A percentile compares a stretch with the other conserved stretches of the same genome.
Conservation (phyloP, 1,140 invertebrate genomes). For the Ladona fulva region DNA sequence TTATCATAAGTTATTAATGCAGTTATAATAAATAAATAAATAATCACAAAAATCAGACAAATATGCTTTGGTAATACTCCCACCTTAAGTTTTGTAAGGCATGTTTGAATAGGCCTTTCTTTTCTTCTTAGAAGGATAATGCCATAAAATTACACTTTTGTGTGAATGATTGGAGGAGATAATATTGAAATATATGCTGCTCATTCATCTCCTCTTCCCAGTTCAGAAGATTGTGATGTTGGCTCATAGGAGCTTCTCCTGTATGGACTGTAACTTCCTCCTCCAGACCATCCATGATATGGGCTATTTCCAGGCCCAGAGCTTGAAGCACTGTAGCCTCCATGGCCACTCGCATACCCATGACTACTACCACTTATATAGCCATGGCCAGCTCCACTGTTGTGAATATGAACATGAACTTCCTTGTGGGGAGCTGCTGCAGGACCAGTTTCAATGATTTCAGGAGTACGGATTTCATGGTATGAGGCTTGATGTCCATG, state of each 20-base stretch:
- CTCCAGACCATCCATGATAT: not conserved
- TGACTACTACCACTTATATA: not conserved
- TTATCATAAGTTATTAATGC: no score
- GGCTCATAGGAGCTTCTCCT: not conserved
- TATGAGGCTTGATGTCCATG: not conserved
- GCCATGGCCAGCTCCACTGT: not conserved
- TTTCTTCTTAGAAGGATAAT: no score
- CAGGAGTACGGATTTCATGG: not conserved
- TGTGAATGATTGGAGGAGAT: no score
- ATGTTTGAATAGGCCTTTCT: no score
- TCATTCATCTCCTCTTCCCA: not conserved
- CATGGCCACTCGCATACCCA: not conserved
- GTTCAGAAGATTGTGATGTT: not conserved
- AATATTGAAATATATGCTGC: no score
- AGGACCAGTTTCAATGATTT: not conserved
- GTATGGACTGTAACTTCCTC: not conserved
- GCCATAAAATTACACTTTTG: no score
- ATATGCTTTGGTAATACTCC: no score
- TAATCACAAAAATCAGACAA: no score
- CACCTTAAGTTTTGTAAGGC: no score
- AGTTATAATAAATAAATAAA: no score
- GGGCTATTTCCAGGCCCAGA: not conserved
- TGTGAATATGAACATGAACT: not conserved
- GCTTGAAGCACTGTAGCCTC: not conserved
- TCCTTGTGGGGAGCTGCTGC: not conserved